Conservation (phyloP, 2,888 invertebrate species). For the Mycalesis mineus region DNA sequence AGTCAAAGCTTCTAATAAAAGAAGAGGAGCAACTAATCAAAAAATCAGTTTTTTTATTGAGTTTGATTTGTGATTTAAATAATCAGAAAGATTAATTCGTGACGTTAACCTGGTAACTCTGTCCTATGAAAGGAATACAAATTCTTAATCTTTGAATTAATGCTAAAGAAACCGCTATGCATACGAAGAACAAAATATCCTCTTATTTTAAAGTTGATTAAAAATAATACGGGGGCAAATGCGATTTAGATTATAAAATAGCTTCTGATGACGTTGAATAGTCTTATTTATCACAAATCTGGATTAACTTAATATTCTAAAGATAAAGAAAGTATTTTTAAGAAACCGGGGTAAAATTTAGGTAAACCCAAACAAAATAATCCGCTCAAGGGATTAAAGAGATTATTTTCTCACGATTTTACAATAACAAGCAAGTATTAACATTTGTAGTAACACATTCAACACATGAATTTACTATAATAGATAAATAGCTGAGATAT, state of each 20-base stretch:
- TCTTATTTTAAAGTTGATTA: too few species aligned
- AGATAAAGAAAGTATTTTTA: neutral
- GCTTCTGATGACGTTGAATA: neutral
- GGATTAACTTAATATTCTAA: neutral
- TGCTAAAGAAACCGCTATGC: too few species aligned
- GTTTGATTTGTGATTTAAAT: too few species aligned
- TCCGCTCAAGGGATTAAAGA: constrained; percentile 3
- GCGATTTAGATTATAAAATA: neutral
- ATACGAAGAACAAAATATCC: too few species aligned
- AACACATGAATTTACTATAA: constrained; percentile 30
- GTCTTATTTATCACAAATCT: neutral
- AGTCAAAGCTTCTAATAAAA: too few species aligned
- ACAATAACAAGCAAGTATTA: constrained; percentile 18
- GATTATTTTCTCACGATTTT: constrained; percentile 27
- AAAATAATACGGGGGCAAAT: neutral
- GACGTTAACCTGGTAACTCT: too few species aligned
- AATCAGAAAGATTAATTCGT: too few species aligned
- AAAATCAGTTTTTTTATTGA: too few species aligned
- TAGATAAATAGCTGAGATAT: constrained; percentile 61
- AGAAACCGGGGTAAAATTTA: neutral
- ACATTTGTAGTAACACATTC: constrained; percentile 16
- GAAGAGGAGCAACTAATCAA: too few species aligned
- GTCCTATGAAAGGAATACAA: too few species aligned
- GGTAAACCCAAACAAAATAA: neutral
- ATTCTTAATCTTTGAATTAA: too few species aligned